A percentile compares a stretch with the other conserved stretches of the same genome.
phyloP scores from a whole-genome alignment of 2,113 vertebrate genomes.

The Cranoglanis bouderius region DNA sequence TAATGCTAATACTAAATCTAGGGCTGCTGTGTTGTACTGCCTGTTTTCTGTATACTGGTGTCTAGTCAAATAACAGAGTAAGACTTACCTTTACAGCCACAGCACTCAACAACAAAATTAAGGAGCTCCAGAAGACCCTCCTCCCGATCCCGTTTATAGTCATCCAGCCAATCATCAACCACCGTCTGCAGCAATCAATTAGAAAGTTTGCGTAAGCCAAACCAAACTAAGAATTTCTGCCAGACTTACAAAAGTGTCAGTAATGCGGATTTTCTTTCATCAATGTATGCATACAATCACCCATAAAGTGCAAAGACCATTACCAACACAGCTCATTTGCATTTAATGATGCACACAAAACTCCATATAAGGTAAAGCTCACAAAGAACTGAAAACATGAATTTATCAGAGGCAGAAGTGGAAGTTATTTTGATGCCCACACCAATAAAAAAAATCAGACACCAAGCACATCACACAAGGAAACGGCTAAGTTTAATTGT shows the following conservation, averaged over 20 bases:
- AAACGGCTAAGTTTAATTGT: too few relatives aligned
- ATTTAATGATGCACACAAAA: background rate
- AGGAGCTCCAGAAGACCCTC: constrained; percentile 79
- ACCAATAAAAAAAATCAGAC: background rate
- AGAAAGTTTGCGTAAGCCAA: constrained; percentile 8
- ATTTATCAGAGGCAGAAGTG: background rate
- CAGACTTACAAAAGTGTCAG: background rate
- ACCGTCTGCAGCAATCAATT: constrained; percentile 72
- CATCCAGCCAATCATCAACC: constrained; percentile 87
- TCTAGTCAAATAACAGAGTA: background rate
- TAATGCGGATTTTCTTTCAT: background rate
- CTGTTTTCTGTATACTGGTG: background rate
- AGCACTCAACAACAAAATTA: constrained; percentile 84
- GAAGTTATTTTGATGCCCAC: background rate
- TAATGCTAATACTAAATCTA: background rate
- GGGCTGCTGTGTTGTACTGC: background rate
- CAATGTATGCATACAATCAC: background rate
- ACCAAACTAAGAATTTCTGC: background rate
- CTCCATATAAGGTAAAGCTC: background rate
- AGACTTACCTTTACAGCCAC: constrained; percentile 82
- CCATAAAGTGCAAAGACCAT: background rate
- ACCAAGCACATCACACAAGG: background rate
- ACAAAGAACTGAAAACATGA: background rate
- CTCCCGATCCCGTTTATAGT: constrained; percentile 79
- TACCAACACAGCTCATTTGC: background rate